These are phyloP conservation scores for Cynoglossus semilaevis DNA, from an alignment of 2,113 vertebrate genomes.

Conservation along the genomic window DNA sequence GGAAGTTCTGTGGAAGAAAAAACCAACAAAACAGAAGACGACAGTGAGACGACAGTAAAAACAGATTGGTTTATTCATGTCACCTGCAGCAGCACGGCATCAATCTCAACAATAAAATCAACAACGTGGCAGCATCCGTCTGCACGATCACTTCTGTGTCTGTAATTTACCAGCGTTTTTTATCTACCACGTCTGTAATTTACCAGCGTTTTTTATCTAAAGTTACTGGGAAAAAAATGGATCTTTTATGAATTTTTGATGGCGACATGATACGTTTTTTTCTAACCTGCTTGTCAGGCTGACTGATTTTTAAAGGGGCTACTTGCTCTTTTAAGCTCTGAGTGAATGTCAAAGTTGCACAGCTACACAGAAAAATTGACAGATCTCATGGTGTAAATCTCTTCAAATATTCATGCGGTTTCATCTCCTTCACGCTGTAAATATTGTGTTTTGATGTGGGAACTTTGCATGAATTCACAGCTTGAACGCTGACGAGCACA, in stretches of 20 bases:
- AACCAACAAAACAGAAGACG: not conserved
- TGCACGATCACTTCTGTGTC: slow-evolving; percentile 9
- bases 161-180: not conserved
- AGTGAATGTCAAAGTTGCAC: slow-evolving; percentile 31
- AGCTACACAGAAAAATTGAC: slow-evolving; percentile 37
- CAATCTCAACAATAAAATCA: slow-evolving; percentile 30
- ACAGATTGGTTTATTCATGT: slow-evolving; percentile 56
- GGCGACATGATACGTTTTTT: slow-evolving; percentile 13
- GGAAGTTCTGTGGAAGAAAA: slow-evolving; percentile 87
- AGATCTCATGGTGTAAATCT: slow-evolving; percentile 21
- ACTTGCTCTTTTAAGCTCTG: slow-evolving; percentile 20
- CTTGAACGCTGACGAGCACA: slow-evolving; percentile 9
- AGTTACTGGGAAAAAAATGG: not conserved
- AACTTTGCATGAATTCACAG: slow-evolving; percentile 34
- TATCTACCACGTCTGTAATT: not conserved
- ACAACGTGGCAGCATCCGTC: slow-evolving; percentile 7
- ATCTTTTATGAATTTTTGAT: slow-evolving; percentile 25
- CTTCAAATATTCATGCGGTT: slow-evolving; percentile 53
- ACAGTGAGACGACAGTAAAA: slow-evolving; percentile 59
- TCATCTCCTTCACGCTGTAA: slow-evolving; percentile 48
- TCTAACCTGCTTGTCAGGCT: slow-evolving; percentile 10
- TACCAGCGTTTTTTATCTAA: not conserved
- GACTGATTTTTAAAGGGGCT: slow-evolving; percentile 46
- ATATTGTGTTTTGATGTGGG: slow-evolving; percentile 53
- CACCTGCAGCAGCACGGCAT: slow-evolving; percentile 12